A percentile compares a stretch with the other conserved stretches of the same genome.
phyloP scores from a whole-genome alignment of 1,140 invertebrate species.

The Leptonema lineaticorne region DNA sequence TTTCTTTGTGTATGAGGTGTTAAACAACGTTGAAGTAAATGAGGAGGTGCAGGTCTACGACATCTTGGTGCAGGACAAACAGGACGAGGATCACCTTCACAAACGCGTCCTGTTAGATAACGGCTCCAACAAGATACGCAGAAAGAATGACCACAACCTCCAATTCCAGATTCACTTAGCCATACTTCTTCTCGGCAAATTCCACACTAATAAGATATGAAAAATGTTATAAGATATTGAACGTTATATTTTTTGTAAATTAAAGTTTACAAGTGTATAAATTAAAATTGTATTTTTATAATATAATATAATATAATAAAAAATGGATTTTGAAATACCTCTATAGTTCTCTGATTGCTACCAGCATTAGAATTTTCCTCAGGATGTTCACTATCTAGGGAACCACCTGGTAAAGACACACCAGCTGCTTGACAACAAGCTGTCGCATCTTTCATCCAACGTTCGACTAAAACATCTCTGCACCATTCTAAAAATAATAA shows the following conservation, averaged over 20 bases:
- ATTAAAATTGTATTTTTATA: background rate
- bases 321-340: slow-evolving; percentile 21
- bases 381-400: slow-evolving; percentile 37
- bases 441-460: slow-evolving; percentile 70
- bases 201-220: slow-evolving; percentile 59
- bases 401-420: slow-evolving; percentile 60
- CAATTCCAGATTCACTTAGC: slow-evolving; percentile 45
- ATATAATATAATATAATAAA: background rate
- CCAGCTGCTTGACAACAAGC: slow-evolving; percentile 69
- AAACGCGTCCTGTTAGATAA: slow-evolving; percentile 68
- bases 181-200: slow-evolving; percentile 59
- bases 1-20: slow-evolving; percentile 65
- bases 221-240: background rate
- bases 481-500: slow-evolving; percentile 67
- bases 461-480: slow-evolving; percentile 65
- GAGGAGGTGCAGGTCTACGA: slow-evolving; percentile 66
- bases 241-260: background rate
- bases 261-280: background rate
- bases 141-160: slow-evolving; percentile 67
- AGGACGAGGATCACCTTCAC: slow-evolving; percentile 67
- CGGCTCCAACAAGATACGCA: slow-evolving; percentile 68
- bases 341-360: slow-evolving; percentile 31
- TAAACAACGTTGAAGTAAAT: slow-evolving; percentile 68
- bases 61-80: slow-evolving; percentile 71
- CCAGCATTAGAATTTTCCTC: slow-evolving; percentile 23